Percentiles rank a stretch among this genome's conserved stretches.
These are phyloP conservation scores for Erythrolamprus reginae DNA, from an alignment of 2,113 vertebrate genomes.

Conservation along the genomic window DNA sequence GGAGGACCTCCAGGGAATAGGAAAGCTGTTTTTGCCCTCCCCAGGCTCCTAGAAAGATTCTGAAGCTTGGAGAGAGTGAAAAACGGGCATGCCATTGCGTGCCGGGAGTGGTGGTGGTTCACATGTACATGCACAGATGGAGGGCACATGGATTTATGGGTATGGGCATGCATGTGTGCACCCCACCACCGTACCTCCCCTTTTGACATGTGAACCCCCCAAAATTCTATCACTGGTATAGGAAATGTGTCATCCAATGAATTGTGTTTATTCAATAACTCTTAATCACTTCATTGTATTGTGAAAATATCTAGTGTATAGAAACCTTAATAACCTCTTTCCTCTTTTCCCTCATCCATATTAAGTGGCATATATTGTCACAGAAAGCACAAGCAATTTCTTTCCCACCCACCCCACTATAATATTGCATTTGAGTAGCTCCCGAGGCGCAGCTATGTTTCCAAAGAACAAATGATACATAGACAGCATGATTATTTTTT, in stretches of 20 bases:
- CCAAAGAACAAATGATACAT: constrained; percentile 33
- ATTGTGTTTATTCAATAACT: not conserved
- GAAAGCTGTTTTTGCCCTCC: too few relatives aligned
- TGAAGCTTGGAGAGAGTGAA: too few relatives aligned
- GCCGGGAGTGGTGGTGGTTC: too few relatives aligned
- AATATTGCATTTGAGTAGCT: not conserved
- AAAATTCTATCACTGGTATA: too few relatives aligned
- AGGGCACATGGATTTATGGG: too few relatives aligned
- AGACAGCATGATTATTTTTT: not conserved
- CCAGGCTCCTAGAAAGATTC: too few relatives aligned
- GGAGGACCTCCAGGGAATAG: too few relatives aligned
- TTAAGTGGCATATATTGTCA: not conserved
- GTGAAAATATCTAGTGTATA: not conserved
- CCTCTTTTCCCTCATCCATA: not conserved
- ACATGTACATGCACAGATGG: too few relatives aligned
- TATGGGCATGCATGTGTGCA: too few relatives aligned
- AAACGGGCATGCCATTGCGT: too few relatives aligned
- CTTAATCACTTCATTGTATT: not conserved
- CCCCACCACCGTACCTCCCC: too few relatives aligned
- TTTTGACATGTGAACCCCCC: too few relatives aligned
- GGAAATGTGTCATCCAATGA: not conserved
- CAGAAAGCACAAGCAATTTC: not conserved
- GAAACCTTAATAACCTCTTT: not conserved
- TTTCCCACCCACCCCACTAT: not conserved
- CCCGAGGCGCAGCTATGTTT: constrained; percentile 37